Conservation (phyloP, 30 jellyfish, hydroid and myxozoan genomes). For the Hydra vulgaris region DNA sequence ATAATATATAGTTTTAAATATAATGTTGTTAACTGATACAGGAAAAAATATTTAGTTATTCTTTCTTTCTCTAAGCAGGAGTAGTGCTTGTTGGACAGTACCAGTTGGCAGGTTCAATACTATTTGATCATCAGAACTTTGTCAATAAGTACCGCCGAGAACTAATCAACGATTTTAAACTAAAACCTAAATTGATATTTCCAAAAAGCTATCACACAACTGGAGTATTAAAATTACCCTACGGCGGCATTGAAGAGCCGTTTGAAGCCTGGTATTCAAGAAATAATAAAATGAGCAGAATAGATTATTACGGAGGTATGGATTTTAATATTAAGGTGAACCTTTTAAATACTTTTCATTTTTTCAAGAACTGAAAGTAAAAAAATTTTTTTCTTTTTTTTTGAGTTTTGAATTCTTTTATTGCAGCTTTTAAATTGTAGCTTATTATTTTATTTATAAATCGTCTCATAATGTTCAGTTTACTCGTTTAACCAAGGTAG, state of each 20-base stretch:
- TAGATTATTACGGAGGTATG: slow-evolving; percentile 86
- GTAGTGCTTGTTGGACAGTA: slow-evolving; percentile 29
- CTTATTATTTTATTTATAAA: too few species aligned
- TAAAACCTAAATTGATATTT: slow-evolving; percentile 27
- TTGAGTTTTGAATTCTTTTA: too few species aligned
- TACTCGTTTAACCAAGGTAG: too few species aligned
- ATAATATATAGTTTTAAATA: too few species aligned
- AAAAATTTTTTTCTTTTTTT: too few species aligned
- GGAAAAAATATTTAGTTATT: neutral
- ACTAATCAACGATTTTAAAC: neutral
- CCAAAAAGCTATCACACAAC: slow-evolving; percentile 60
- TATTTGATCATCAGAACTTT: neutral
- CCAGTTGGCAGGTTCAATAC: slow-evolving; percentile 18
- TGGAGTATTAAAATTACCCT: slow-evolving; percentile 68
- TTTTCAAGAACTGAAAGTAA: too few species aligned
- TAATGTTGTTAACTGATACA: neutral
- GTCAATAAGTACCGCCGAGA: slow-evolving; percentile 31
- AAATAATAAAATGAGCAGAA: slow-evolving; percentile 64
- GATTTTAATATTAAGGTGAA: neutral
- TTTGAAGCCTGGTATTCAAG: slow-evolving; percentile 89
- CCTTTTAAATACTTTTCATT: too few species aligned
- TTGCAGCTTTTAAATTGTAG: too few species aligned
- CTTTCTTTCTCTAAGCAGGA: slow-evolving; percentile 17
- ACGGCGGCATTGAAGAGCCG: slow-evolving; percentile 83
- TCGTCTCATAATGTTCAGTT: too few species aligned